Evolutionary conservation across 2,888 invertebrate species (phyloP).

Genomic region (Eurytoma adleriae): DNA sequence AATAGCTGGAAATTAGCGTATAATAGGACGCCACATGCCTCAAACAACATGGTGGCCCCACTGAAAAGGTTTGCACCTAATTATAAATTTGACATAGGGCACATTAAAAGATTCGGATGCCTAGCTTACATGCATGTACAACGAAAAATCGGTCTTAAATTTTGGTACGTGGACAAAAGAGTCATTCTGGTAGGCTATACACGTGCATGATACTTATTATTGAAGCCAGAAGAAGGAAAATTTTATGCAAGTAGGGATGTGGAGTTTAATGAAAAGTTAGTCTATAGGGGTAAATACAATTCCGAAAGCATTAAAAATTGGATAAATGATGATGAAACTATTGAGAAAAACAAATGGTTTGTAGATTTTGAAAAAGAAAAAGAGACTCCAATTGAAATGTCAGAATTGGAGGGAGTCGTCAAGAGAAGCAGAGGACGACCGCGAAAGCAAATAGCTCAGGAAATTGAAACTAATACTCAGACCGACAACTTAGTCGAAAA

Average conservation of each 20-base stretch:
- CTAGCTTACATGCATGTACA: conserved; percentile 55
- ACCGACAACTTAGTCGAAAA: background rate
- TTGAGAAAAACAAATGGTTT: conserved; percentile 6
- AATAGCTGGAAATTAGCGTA: conserved; percentile 10
- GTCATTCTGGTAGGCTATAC: conserved; percentile 51
- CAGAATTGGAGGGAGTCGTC: conserved; percentile 28
- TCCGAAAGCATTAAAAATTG: conserved; percentile 1
- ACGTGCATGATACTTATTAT: conserved; percentile 55
- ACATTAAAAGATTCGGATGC: conserved; percentile 55
- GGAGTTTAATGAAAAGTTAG: conserved; percentile 60
- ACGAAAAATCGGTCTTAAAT: conserved; percentile 35
- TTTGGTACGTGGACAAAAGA: conserved; percentile 17
- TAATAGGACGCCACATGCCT: conserved; percentile 14
- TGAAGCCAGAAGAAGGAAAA: conserved; percentile 57
- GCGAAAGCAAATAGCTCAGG: background rate
- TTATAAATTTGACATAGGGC: conserved; percentile 45
- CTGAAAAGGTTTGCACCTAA: conserved; percentile 53
- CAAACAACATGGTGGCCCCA: conserved; percentile 51
- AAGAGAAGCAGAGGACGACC: conserved; percentile 8
- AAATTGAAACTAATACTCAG: too few relatives aligned
- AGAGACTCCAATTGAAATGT: background rate
- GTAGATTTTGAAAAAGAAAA: conserved; percentile 13
- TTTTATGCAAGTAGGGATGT: conserved; percentile 59
- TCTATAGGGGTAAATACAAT: conserved; percentile 58
- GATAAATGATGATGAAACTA: background rate